Conservation (phyloP, 2,888 invertebrate species). For the Glaucopsyche alexis region DNA sequence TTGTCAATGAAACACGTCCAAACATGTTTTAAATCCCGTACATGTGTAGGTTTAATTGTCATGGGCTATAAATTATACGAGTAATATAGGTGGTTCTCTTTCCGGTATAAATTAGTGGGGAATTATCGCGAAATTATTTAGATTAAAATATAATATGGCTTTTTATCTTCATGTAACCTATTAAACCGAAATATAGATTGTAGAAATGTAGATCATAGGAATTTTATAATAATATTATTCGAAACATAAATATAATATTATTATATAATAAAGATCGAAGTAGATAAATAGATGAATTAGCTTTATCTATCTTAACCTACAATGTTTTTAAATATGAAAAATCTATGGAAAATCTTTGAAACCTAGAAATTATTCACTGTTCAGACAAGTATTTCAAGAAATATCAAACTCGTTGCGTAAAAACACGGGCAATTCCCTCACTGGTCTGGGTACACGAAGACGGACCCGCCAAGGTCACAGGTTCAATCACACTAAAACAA, state of each 20-base stretch:
- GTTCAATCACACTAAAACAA: slow-evolving; percentile 30
- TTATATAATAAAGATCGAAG: too few relatives aligned
- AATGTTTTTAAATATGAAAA: too few relatives aligned
- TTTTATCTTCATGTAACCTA: not conserved
- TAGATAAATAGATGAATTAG: too few relatives aligned
- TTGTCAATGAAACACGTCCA: slow-evolving; percentile 30
- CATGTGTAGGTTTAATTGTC: slow-evolving; percentile 28
- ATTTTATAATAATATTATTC: too few relatives aligned
- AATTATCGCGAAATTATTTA: not conserved
- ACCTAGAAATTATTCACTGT: not conserved
- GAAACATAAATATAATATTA: too few relatives aligned
- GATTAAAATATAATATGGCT: not conserved
- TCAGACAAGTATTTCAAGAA: not conserved
- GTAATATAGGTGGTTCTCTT: slow-evolving; percentile 16
- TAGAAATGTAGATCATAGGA: not conserved
- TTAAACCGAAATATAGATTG: not conserved
- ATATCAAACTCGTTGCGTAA: not conserved
- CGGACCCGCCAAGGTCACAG: slow-evolving; percentile 27
- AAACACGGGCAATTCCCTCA: slow-evolving; percentile 6
- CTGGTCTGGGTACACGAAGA: not conserved
- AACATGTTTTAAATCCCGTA: slow-evolving; percentile 20
- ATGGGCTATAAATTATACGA: slow-evolving; percentile 6
- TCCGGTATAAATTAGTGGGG: slow-evolving; percentile 24
- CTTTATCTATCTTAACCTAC: too few relatives aligned
- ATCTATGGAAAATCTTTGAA: not conserved